A percentile compares a stretch with the other conserved stretches of the same genome.
phyloP scores from a whole-genome alignment of 2,113 vertebrate species.

The Cottus gobio region DNA sequence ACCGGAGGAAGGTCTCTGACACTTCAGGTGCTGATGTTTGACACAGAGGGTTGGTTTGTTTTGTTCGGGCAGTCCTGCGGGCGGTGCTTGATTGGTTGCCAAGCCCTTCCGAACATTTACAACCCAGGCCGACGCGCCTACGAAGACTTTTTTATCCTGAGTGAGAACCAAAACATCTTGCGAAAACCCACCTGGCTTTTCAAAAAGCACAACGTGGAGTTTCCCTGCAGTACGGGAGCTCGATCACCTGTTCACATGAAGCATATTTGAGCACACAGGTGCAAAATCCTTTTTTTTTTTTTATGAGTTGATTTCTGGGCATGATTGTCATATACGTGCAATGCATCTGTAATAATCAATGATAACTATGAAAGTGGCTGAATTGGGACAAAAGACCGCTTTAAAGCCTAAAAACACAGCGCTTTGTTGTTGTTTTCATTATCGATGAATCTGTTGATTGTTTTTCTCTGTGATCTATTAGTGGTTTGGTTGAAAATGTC shows the following conservation, averaged over 20 bases:
- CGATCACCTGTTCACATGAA: not conserved
- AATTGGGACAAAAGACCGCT: not conserved
- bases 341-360: not conserved
- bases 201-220: not conserved
- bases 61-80: conserved; percentile 54
- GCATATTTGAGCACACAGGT: not conserved
- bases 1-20: conserved; percentile 38
- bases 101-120: not conserved
- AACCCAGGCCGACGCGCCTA: not conserved
- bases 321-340: not conserved
- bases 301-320: no score
- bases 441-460: not conserved
- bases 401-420: not conserved
- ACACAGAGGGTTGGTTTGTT: conserved; percentile 29
- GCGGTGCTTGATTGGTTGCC: conserved; percentile 66
- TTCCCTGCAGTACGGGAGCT: not conserved
- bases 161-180: conserved; percentile 31
- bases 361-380: not conserved
- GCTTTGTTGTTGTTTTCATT: not conserved
- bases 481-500: not conserved
- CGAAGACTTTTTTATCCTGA: not conserved
- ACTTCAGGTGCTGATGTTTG: conserved; percentile 46
- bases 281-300: no score
- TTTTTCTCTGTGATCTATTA: not conserved
- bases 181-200: not conserved